These are phyloP conservation scores for Orestias chungarensis DNA, from an alignment of 2,797 vertebrate genomes.

Conservation along the genomic window DNA sequence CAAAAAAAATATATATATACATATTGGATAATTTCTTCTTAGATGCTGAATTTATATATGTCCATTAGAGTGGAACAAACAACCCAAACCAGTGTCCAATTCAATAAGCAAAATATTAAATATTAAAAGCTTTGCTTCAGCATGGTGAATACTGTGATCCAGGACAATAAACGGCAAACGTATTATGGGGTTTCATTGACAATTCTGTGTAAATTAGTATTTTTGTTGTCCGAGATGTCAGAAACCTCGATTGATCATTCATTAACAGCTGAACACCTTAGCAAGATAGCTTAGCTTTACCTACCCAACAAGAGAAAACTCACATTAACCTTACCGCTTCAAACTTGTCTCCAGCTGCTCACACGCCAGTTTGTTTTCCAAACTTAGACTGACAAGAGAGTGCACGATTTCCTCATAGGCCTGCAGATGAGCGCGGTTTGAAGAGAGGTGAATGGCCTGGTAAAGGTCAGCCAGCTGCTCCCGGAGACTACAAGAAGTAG, in stretches of 20 bases:
- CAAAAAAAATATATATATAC: no score
- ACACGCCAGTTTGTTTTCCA: conserved; percentile 72
- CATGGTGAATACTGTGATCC: background rate
- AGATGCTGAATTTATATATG: no score
- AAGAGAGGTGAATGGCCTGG: conserved; percentile 71
- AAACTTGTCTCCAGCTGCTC: conserved; percentile 77
- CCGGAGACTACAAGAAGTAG: conserved; percentile 57
- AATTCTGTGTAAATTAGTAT: background rate
- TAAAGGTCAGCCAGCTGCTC: conserved; percentile 76
- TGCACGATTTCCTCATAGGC: conserved; percentile 78
- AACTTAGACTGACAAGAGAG: conserved; percentile 68
- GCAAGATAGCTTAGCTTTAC: background rate
- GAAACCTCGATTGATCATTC: no score
- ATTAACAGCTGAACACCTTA: background rate
- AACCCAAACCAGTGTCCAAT: background rate
- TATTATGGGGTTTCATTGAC: background rate
- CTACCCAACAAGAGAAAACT: background rate
- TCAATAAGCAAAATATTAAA: background rate
- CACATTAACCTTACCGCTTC: conserved; percentile 68
- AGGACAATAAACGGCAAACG: background rate
- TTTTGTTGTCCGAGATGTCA: background rate
- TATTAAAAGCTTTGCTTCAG: background rate
- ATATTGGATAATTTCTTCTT: no score
- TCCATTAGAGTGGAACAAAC: background rate
- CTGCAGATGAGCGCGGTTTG: conserved; percentile 68